Evolutionary conservation across 1,140 invertebrate genomes (phyloP).

Genomic region (Drosophila nikananu): DNA sequence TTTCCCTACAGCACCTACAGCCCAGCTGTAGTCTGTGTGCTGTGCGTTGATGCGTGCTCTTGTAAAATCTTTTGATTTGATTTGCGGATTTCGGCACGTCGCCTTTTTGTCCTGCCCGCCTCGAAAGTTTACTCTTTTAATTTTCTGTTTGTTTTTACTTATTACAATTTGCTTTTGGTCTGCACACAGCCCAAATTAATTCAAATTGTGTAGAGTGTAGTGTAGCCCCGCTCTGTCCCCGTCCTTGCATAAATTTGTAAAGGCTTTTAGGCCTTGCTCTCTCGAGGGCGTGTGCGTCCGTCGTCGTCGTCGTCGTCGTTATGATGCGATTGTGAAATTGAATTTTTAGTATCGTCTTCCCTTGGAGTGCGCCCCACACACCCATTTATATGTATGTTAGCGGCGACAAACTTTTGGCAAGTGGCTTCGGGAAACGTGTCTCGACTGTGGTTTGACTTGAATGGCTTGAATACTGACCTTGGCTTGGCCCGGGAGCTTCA

Average conservation of each 20-base stretch:
- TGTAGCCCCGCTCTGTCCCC: conserved; percentile 8
- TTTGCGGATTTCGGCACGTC: conserved; percentile 74
- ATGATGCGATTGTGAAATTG: conserved; percentile 51
- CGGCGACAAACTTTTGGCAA: conserved; percentile 40
- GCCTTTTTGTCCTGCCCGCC: conserved; percentile 26
- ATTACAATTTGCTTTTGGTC: conserved; percentile 70
- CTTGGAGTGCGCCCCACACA: conserved; percentile 6
- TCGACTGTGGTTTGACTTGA: conserved; percentile 41
- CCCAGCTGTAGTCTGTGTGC: conserved; percentile 18
- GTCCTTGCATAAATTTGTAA: conserved; percentile 70
- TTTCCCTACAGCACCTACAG: neutral
- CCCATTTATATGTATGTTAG: conserved; percentile 18
- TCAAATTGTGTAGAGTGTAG: conserved; percentile 50
- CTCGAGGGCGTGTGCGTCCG: conserved; percentile 20
- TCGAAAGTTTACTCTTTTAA: conserved; percentile 68
- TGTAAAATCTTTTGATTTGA: conserved; percentile 81
- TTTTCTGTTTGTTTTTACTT: conserved; percentile 74
- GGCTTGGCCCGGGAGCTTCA: conserved; percentile 10
- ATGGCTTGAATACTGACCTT: conserved; percentile 30
- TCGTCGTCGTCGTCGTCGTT: conserved; percentile 15
- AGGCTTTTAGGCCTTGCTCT: conserved; percentile 32
- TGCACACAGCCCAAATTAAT: conserved; percentile 28
- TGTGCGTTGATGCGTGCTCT: conserved; percentile 62
- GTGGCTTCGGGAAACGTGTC: conserved; percentile 29
- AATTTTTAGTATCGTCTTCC: conserved; percentile 60